A percentile compares a stretch with the other conserved stretches of the same genome.
phyloP scores from a whole-genome alignment of 2,113 vertebrate species.

The Boleophthalmus pectinirostris region DNA sequence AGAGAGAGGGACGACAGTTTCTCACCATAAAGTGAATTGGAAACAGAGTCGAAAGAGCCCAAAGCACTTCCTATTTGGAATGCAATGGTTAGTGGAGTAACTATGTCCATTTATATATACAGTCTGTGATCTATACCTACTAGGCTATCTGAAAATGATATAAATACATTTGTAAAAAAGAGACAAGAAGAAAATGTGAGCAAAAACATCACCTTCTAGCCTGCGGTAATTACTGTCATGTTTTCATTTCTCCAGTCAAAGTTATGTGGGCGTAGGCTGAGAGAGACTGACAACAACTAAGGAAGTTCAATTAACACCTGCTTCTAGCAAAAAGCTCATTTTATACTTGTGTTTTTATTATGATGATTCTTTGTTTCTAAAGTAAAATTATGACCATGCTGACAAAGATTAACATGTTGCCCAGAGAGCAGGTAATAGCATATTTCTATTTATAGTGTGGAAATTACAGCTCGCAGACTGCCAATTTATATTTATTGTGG shows the following conservation, averaged over 20 bases:
- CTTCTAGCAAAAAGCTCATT: not conserved
- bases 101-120: no score
- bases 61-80: no score
- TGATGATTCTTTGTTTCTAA: not conserved
- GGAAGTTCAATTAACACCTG: not conserved
- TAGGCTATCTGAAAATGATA: no score
- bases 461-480: slow-evolving; percentile 24
- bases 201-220: not conserved
- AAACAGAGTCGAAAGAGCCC: no score
- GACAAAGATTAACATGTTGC: slow-evolving; percentile 7
- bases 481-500: slow-evolving; percentile 54
- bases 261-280: not conserved
- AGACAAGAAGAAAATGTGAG: not conserved
- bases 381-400: slow-evolving; percentile 7
- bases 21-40: no score
- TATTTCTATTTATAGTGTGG: slow-evolving; percentile 18
- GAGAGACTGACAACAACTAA: not conserved
- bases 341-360: not conserved
- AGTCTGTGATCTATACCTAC: no score
- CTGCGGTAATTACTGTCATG: not conserved
- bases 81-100: no score
- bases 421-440: slow-evolving; percentile 4
- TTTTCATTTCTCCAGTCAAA: not conserved
- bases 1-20: no score
- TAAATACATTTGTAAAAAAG: not conserved